phyloP scores from a whole-genome alignment of 2,113 vertebrate genomes.

The Zosterops lateralis region DNA sequence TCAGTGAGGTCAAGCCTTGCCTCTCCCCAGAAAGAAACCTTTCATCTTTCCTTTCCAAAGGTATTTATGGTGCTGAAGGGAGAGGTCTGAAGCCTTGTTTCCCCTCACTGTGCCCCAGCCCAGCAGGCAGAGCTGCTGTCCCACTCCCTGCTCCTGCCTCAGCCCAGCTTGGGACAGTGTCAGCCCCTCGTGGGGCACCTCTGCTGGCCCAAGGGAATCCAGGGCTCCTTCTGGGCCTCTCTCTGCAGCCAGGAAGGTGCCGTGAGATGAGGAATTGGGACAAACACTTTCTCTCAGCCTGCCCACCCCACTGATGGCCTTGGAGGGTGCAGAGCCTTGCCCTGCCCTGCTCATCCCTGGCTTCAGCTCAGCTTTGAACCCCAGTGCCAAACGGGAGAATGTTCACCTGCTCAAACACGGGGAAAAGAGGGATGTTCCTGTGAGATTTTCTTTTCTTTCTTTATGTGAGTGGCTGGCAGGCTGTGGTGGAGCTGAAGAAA shows the following conservation, averaged over 20 bases:
- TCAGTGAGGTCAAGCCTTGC: neutral
- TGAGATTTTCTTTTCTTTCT: neutral
- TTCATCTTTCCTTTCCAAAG: neutral
- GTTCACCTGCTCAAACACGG: neutral
- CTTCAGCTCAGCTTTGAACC: neutral
- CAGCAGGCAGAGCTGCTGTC: neutral
- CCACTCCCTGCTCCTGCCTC: rapidly evolving
- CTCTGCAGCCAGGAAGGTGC: neutral
- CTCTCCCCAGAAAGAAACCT: constrained; percentile 1
- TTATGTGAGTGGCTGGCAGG: neutral
- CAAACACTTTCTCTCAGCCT: neutral
- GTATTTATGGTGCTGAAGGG: neutral
- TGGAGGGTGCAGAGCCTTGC: neutral
- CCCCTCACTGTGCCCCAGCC: rapidly evolving
- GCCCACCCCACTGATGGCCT: rapidly evolving
- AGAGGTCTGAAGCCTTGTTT: neutral
- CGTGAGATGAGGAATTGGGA: neutral
- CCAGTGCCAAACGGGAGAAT: rapidly evolving
- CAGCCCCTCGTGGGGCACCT: neutral
- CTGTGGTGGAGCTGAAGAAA: neutral
- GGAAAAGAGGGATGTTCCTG: neutral
- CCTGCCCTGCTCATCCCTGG: neutral
- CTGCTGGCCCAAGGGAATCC: neutral
- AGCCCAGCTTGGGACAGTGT: neutral
- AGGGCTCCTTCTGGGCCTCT: neutral